These are phyloP conservation scores for Tyrannus savana DNA, from an alignment of 2,113 vertebrate genomes.

Conservation along the genomic window DNA sequence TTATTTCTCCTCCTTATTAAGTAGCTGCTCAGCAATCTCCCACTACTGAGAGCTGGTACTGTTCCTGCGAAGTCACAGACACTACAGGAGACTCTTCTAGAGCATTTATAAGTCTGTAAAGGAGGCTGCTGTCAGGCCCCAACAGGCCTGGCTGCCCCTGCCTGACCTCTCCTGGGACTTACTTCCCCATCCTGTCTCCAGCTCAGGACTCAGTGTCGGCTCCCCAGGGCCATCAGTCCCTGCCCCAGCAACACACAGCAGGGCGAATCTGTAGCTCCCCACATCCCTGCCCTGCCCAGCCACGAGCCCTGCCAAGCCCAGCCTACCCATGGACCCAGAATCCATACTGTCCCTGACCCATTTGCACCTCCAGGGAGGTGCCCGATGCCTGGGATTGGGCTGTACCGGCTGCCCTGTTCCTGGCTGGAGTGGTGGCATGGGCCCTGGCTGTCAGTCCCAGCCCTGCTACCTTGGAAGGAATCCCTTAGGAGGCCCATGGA, in stretches of 20 bases:
- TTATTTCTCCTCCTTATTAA: neutral
- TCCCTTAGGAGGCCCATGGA: neutral
- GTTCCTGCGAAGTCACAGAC: neutral
- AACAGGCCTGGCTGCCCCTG: neutral
- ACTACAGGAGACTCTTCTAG: neutral
- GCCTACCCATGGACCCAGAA: fast-evolving
- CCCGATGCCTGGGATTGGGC: fast-evolving
- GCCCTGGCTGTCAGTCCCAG: neutral
- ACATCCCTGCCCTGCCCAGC: neutral
- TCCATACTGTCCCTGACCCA: too few species aligned
- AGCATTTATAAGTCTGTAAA: neutral
- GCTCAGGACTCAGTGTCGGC: neutral
- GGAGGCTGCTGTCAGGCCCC: neutral
- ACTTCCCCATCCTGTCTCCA: neutral
- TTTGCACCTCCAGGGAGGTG: neutral
- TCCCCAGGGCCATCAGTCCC: neutral
- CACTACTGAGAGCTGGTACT: neutral
- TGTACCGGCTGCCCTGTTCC: neutral
- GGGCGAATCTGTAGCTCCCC: neutral
- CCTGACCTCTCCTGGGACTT: neutral
- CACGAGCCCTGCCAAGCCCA: neutral
- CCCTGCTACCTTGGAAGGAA: too few species aligned
- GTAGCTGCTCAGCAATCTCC: neutral
- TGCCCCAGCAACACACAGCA: neutral
- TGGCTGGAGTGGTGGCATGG: too few species aligned